Base-by-base conservation (phyloP, 2,113 vertebrate genomes). In the Leucopternis melanops region DNA sequence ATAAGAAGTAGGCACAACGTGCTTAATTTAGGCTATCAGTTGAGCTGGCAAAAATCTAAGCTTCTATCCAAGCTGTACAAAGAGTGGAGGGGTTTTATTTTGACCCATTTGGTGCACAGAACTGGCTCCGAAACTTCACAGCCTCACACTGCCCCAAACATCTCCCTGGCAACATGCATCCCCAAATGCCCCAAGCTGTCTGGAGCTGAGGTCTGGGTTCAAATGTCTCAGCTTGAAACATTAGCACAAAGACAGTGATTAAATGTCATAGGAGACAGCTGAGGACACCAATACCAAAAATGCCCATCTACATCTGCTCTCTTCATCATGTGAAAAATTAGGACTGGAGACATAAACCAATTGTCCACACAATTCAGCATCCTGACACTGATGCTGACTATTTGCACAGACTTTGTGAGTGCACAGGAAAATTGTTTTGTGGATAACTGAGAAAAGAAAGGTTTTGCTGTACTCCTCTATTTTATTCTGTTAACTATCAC, bases 181-280 rank as follows among this genome's bases (percentile, higher is more conserved):
- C 36, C 29, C 27, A 26, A 31, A 9, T 5, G 4, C 34, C 47
- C 81, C 4, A 9, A 20, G 27, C 32, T 16, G 32, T 4, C n/a
- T 52, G 40, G 50, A 40, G 49, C 45, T 5, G 4, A 75, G 50
- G 32, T 32, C 40, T 52, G 44, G 8, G 18, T 57, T 74, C 74
- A 61, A 69, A 54, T 6, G 0, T 8, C 44, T 63, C 6, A 2
- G 22, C 72, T 31, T n/a, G 29, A 27, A 63, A 12, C 50, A 26
- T 25, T 6, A 47, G 44, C 61, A 66, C 22, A 50, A 34, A 55
- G 25, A 16, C 58, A 34, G 58, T 5, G 45, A n/a, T 32, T 31
- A 52, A 49, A 55, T 2, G 5, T 31, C 2, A 0, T 11, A 29
- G 1, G 3, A 73, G 61, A 40, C 1, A 2, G 34, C 65, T 63